These are phyloP conservation scores for Trichopria drosophilae DNA, from an alignment of 2,888 invertebrate genomes.

Conservation along the genomic window DNA sequence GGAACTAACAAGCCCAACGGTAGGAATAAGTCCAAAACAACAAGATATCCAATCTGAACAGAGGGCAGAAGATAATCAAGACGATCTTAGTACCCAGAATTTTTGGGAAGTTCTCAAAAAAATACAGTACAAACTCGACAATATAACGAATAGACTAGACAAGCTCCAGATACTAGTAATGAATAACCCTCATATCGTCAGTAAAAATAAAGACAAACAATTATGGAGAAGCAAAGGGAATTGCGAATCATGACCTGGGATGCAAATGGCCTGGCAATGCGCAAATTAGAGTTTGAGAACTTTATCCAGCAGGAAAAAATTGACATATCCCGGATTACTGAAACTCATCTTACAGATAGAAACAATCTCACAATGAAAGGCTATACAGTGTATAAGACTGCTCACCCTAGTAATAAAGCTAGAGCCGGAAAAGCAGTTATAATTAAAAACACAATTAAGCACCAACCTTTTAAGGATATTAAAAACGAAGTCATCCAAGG, in stretches of 20 bases:
- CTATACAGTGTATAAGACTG: not conserved
- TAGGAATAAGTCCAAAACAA: no score
- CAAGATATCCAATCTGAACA: no score
- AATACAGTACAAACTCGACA: not conserved
- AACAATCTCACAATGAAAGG: not conserved
- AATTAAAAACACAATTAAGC: constrained; percentile 9
- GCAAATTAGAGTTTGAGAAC: not conserved
- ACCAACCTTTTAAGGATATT: not conserved
- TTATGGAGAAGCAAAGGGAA: no score
- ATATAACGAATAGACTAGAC: not conserved
- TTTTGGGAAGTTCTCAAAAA: not conserved
- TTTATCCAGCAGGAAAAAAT: constrained; percentile 9
- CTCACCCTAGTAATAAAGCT: not conserved
- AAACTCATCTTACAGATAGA: constrained; percentile 16
- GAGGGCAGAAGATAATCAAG: no score
- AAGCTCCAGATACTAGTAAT: not conserved
- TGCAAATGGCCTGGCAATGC: not conserved
- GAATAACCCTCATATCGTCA: no score
- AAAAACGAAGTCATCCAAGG: not conserved
- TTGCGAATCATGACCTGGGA: no score
- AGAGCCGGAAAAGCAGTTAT: constrained; percentile 17
- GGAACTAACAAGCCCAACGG: no score
- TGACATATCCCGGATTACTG: constrained; percentile 14
- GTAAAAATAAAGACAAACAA: no score
- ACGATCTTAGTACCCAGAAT: no score